Conservation (phyloP, 2,888 invertebrate genomes). For the Periphyllus acericola region DNA sequence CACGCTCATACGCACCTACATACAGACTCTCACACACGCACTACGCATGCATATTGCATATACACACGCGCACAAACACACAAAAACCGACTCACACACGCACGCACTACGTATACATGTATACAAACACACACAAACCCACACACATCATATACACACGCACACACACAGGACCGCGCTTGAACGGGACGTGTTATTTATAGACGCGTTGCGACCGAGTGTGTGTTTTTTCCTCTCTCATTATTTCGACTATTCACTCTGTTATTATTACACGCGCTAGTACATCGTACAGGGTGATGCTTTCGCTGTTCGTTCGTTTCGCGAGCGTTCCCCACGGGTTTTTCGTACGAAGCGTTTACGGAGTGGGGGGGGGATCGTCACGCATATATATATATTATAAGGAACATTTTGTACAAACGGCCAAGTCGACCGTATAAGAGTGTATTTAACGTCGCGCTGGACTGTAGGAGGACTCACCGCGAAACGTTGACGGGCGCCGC, state of each 20-base stretch:
- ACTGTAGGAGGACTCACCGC: too few relatives aligned
- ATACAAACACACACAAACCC: too few relatives aligned
- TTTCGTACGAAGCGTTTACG: neutral
- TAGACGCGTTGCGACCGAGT: slow-evolving; percentile 9
- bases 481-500: too few relatives aligned
- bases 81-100: too few relatives aligned
- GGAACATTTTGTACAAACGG: too few relatives aligned
- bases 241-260: neutral
- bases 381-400: too few relatives aligned
- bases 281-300: neutral
- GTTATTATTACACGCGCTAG: neutral
- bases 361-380: too few relatives aligned
- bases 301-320: neutral
- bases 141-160: too few relatives aligned
- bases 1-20: neutral
- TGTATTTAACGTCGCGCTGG: too few relatives aligned
- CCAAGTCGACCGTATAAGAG: too few relatives aligned
- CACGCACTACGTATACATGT: too few relatives aligned
- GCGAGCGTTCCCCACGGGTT: neutral
- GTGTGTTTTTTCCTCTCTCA: neutral
- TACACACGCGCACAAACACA: too few relatives aligned
- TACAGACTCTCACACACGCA: neutral
- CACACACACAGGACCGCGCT: neutral
- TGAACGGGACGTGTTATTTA: slow-evolving; percentile 16
- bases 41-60: neutral